Evolutionary conservation across 2,888 invertebrate genomes (phyloP).

Genomic region (Rotaria socialis): DNA sequence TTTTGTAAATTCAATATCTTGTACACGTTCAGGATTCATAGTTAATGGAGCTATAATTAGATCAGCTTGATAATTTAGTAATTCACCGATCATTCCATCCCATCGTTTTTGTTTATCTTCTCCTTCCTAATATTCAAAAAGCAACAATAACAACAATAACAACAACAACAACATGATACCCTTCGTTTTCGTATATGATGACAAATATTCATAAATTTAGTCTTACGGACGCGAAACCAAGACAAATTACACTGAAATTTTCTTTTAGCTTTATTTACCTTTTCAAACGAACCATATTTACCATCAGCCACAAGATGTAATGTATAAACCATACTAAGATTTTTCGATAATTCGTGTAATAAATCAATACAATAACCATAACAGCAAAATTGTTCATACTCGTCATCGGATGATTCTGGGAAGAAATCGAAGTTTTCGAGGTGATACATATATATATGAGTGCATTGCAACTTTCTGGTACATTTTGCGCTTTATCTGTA

Average conservation of each 20-base stretch:
- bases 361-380: conserved; percentile 93
- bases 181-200: too few species aligned
- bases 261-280: not conserved
- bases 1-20: conserved; percentile 96
- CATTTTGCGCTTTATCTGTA: too few species aligned
- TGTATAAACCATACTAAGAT: conserved; percentile 87
- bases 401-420: not conserved
- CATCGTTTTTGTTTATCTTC: conserved; percentile 62
- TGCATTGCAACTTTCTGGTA: too few species aligned
- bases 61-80: conserved; percentile 85
- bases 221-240: too few species aligned
- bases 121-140: conserved; percentile 2
- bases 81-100: conserved; percentile 89
- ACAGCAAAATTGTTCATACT: conserved; percentile 68
- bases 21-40: conserved; percentile 93
- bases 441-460: too few species aligned
- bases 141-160: conserved; percentile 35
- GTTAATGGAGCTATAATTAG: conserved; percentile 95
- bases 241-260: too few species aligned
- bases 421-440: not conserved
- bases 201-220: too few species aligned
- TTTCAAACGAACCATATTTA: conserved; percentile 77
- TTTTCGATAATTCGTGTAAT: conserved; percentile 75
- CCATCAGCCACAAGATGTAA: conserved; percentile 82
- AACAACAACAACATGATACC: too few species aligned